phyloP scores from a whole-genome alignment of 2,888 invertebrate genomes.

The Sisyra nigra region DNA sequence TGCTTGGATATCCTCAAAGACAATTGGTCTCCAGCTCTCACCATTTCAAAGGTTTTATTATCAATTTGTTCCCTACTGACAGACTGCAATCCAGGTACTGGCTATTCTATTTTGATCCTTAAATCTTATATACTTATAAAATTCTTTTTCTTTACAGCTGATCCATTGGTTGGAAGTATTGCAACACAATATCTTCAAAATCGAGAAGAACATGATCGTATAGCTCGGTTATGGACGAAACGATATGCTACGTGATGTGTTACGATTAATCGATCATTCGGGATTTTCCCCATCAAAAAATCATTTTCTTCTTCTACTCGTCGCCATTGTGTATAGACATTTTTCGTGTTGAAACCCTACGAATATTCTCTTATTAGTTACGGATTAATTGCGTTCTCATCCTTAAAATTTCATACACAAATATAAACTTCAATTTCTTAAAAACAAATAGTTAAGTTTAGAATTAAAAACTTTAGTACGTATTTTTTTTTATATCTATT shows the following conservation, averaged over 20 bases:
- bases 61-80: conserved; percentile 96
- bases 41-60: conserved; percentile 92
- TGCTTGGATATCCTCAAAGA: conserved; percentile 96
- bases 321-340: conserved; percentile 4
- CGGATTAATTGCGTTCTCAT: neutral
- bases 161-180: conserved; percentile 94
- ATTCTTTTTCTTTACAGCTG: conserved; percentile 47
- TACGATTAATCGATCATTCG: neutral
- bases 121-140: neutral
- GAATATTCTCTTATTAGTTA: neutral
- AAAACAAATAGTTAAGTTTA: conserved; percentile 4
- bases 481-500: neutral
- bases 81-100: conserved; percentile 93
- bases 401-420: neutral
- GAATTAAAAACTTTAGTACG: neutral
- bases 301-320: neutral
- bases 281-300: neutral
- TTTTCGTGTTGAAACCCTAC: conserved; percentile 1
- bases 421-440: no score
- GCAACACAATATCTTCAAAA: conserved; percentile 97
- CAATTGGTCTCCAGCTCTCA: conserved; percentile 98
- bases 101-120: conserved; percentile 11
- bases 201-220: conserved; percentile 93
- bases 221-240: conserved; percentile 97
- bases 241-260: conserved; percentile 79